Conservation (phyloP, 2,113 vertebrate genomes). For the Myotis lucifugus region DNA sequence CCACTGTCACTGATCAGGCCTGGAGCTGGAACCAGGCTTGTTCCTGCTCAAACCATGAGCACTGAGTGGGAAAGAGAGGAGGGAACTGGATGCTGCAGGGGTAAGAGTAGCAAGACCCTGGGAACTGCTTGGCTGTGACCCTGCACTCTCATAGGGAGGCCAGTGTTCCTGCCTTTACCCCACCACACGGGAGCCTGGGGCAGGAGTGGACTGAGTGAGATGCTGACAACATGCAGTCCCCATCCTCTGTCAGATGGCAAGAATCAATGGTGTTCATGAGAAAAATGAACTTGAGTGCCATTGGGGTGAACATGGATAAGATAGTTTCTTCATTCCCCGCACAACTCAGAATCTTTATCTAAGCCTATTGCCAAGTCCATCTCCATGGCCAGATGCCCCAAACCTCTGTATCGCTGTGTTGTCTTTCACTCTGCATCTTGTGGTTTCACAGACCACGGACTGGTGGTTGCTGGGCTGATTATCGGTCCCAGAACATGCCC, state of each 20-base stretch:
- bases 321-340: neutral
- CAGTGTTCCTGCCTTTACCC: neutral
- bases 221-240: too few relatives aligned
- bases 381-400: neutral
- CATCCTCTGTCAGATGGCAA: neutral
- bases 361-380: neutral
- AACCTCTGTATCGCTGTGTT: too few relatives aligned
- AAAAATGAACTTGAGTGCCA: neutral
- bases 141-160: neutral
- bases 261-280: rapidly evolving
- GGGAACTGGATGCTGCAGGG: neutral
- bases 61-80: neutral
- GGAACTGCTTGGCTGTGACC: neutral
- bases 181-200: rapidly evolving
- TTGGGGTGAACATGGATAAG: neutral
- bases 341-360: neutral
- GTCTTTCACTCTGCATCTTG: neutral
- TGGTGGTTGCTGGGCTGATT: neutral
- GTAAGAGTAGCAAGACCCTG: rapidly evolving
- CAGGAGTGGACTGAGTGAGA: neutral
- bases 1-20: neutral
- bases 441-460: neutral
- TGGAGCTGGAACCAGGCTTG: neutral
- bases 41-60: rapidly evolving
- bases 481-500: rapidly evolving